These are phyloP conservation scores for Toxotes lorentzi DNA, from an alignment of 2,797 vertebrate species.

Conservation along the genomic window DNA sequence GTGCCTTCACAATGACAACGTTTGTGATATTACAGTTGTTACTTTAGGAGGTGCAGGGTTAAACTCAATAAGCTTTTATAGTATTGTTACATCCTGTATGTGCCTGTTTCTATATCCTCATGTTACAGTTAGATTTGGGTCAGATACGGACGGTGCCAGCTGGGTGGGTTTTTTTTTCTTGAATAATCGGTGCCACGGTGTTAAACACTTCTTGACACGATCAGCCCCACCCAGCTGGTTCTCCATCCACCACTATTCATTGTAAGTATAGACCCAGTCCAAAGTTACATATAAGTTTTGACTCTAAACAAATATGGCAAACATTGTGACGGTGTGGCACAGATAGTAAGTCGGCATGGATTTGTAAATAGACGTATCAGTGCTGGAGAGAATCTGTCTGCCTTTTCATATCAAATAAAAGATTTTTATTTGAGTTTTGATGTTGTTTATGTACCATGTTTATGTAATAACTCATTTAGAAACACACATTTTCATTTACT, in stretches of 20 bases:
- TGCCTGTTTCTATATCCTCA: slow-evolving; percentile 9
- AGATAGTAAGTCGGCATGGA: neutral
- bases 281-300: neutral
- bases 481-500: slow-evolving; percentile 26
- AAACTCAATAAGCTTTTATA: slow-evolving; percentile 32
- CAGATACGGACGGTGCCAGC: neutral
- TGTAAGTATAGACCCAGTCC: neutral
- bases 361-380: slow-evolving; percentile 62
- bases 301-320: slow-evolving; percentile 1
- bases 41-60: slow-evolving; percentile 22
- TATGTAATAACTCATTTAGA: neutral
- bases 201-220: slow-evolving; percentile 14
- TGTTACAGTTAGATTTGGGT: slow-evolving; percentile 12
- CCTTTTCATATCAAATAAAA: slow-evolving; percentile 73
- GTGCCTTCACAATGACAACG: slow-evolving; percentile 51
- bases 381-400: slow-evolving; percentile 31
- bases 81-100: slow-evolving; percentile 21
- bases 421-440: slow-evolving; percentile 41
- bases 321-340: neutral
- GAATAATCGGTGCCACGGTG: neutral
- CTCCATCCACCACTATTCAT: neutral
- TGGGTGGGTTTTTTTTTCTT: neutral
- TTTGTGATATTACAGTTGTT: slow-evolving; percentile 22
- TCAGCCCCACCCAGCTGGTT: neutral
- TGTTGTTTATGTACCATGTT: slow-evolving; percentile 14